A percentile compares a stretch with the other conserved stretches of the same genome.
Conservation (phyloP, 2,888 invertebrate species). For the Cataglyphis rosenhaueri region DNA sequence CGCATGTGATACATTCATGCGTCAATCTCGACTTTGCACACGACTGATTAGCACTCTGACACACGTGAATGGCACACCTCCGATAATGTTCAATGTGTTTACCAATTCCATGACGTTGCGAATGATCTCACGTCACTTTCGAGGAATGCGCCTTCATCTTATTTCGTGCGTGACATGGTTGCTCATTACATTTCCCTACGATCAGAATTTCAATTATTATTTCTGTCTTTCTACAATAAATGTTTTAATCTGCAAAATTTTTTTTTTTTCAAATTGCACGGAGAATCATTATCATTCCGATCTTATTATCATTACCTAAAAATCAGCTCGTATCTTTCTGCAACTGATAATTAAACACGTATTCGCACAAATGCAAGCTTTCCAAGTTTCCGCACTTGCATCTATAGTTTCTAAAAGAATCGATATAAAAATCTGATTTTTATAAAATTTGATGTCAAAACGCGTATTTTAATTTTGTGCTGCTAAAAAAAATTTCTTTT, state of each 20-base stretch:
- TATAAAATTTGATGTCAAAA: not conserved
- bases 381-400: not conserved
- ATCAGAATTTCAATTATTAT: not conserved
- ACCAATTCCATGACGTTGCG: not conserved
- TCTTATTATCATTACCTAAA: not conserved
- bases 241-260: not conserved
- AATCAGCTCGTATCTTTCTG: not conserved
- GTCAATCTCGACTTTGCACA: constrained; percentile 1
- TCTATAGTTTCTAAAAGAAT: not conserved
- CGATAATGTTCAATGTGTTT: constrained; percentile 22
- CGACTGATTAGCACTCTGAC: constrained; percentile 15
- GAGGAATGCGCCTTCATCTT: not conserved
- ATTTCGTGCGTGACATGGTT: not conserved
- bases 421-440: constrained; percentile 13
- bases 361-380: not conserved
- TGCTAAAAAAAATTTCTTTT: not conserved
- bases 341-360: not conserved
- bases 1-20: not conserved
- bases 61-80: not conserved
- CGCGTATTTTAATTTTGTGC: not conserved
- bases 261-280: not conserved
- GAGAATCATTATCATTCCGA: not conserved
- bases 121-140: not conserved
- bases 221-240: not conserved
- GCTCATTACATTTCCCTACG: not conserved